Percentiles rank a stretch among this genome's conserved stretches.
Evolutionary conservation across 2,113 vertebrate species (phyloP).

Genomic region (Naja naja): DNA sequence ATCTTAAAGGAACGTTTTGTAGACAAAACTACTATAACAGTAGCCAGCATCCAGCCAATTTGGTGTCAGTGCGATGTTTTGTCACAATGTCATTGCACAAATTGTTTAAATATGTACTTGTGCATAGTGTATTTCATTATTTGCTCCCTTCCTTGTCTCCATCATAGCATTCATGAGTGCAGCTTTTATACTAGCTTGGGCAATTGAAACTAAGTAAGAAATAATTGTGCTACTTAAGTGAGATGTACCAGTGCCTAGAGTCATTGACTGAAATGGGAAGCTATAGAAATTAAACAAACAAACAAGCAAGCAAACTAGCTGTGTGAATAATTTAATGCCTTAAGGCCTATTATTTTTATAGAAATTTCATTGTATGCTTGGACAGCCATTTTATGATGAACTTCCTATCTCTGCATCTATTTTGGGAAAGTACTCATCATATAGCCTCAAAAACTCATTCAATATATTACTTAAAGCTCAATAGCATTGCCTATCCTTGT

Average conservation of each 20-base stretch:
- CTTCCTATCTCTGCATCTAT: neutral
- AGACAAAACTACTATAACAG: neutral
- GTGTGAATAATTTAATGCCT: neutral
- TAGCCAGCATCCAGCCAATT: neutral
- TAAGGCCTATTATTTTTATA: neutral
- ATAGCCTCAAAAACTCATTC: neutral
- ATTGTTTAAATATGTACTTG: neutral
- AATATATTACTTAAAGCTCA: neutral
- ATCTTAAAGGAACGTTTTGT: neutral
- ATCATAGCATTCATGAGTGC: neutral
- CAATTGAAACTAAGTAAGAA: neutral
- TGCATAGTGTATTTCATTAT: neutral
- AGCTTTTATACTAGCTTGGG: neutral
- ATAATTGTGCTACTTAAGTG: neutral
- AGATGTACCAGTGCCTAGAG: neutral
- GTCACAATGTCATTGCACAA: neutral
- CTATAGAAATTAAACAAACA: neutral
- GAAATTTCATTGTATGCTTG: neutral
- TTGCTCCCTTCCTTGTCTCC: neutral
- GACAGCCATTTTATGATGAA: neutral
- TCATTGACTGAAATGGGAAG: neutral
- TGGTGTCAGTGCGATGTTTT: neutral
- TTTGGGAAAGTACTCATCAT: neutral
- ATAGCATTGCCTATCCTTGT: neutral
- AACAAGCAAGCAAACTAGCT: neutral